Percentiles rank a stretch among this genome's conserved stretches.
Conservation (phyloP, 1,140 invertebrate species). For the Muscidifurax raptorellus region DNA sequence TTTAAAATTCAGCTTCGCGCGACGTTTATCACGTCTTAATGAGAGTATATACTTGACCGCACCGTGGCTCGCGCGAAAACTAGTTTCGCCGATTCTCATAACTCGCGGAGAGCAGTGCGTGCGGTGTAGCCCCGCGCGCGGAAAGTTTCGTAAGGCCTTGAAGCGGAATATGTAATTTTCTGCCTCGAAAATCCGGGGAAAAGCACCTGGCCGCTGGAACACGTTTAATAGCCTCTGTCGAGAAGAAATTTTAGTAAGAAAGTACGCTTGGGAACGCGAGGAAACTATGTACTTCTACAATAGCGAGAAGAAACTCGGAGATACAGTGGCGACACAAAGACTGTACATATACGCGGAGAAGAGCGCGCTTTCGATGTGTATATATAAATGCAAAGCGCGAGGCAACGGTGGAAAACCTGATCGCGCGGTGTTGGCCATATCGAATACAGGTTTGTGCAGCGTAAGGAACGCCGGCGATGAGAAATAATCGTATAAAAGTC, state of each 20-base stretch:
- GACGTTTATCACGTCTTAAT: conserved; percentile 39
- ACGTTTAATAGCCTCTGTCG: background rate
- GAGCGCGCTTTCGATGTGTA: no score
- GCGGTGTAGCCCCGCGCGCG: background rate
- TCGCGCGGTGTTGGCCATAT: conserved; percentile 23
- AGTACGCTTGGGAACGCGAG: no score
- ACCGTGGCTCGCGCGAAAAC: conserved; percentile 12
- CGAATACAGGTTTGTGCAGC: conserved; percentile 19
- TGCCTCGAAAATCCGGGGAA: background rate
- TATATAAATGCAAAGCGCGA: background rate
- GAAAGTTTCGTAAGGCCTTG: conserved; percentile 27
- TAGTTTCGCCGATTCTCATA: conserved; percentile 33
- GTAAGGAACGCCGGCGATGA: background rate
- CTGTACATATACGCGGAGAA: no score
- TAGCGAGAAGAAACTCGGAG: no score
- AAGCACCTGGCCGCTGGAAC: background rate
- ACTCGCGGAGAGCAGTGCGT: background rate
- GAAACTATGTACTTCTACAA: no score
- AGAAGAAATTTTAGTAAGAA: no score
- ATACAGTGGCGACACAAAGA: no score
- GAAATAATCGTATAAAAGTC: background rate
- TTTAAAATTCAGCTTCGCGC: conserved; percentile 6
- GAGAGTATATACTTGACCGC: conserved; percentile 19
- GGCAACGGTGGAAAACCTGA: conserved; percentile 45
- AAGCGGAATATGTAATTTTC: conserved; percentile 13